Percentiles rank a stretch among this genome's conserved stretches.
These are phyloP conservation scores for Microtus ochrogaster DNA, from an alignment of 2,113 vertebrate species.

Conservation along the genomic window DNA sequence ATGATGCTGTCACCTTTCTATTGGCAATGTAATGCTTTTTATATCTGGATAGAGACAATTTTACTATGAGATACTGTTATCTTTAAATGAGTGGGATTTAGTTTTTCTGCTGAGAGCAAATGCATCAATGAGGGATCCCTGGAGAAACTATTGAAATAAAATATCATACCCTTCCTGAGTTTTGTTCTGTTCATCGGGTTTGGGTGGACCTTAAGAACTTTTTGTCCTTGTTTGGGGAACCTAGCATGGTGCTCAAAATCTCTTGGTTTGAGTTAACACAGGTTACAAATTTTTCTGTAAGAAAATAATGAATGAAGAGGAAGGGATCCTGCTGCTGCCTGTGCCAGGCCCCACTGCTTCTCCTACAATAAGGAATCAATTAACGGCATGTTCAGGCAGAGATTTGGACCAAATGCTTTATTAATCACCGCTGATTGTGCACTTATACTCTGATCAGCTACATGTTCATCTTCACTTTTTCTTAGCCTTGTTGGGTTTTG, in stretches of 20 bases:
- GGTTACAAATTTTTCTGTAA: slow-evolving; percentile 72
- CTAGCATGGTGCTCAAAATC: slow-evolving; percentile 69
- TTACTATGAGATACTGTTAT: slow-evolving; percentile 88
- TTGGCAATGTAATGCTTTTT: slow-evolving; percentile 87
- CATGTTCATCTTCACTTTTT: slow-evolving; percentile 38
- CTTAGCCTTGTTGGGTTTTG: neutral
- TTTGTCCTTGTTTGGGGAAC: slow-evolving; percentile 79
- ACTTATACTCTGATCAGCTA: slow-evolving; percentile 44
- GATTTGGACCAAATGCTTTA: slow-evolving; percentile 81
- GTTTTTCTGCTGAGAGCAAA: slow-evolving; percentile 88
- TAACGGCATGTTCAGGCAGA: slow-evolving; percentile 82
- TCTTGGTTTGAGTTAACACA: slow-evolving; percentile 63
- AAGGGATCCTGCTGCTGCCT: slow-evolving; percentile 40
- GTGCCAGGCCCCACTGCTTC: slow-evolving; percentile 70
- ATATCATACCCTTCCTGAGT: slow-evolving; percentile 86
- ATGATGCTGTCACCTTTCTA: slow-evolving; percentile 89
- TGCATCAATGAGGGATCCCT: slow-evolving; percentile 89
- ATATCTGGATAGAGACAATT: slow-evolving; percentile 87
- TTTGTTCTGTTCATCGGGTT: slow-evolving; percentile 85
- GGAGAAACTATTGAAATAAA: slow-evolving; percentile 87
- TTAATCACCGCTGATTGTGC: slow-evolving; percentile 71
- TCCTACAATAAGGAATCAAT: slow-evolving; percentile 80
- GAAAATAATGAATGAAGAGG: slow-evolving; percentile 79
- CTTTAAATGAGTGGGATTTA: slow-evolving; percentile 89
- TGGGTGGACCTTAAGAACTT: slow-evolving; percentile 78